A percentile compares a stretch with the other conserved stretches of the same genome.
Conservation (phyloP, 2,113 vertebrate genomes). For the Cryptotis parvus region DNA sequence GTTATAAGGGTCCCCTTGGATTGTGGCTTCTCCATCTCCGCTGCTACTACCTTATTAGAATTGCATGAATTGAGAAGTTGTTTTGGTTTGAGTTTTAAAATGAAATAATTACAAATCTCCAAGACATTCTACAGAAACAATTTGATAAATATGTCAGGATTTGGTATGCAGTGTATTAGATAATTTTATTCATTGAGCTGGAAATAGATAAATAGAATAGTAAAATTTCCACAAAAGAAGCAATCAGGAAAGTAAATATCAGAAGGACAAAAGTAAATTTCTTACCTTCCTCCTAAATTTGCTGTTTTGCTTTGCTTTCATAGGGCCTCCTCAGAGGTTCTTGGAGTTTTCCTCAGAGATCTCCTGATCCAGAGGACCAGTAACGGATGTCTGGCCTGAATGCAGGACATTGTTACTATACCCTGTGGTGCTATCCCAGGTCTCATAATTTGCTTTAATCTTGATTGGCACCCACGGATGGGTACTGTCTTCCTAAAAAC, state of each 20-base stretch:
- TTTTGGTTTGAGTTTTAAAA: conserved; percentile 47
- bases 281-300: not conserved
- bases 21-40: not conserved
- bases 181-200: conserved; percentile 10
- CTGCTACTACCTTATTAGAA: not conserved
- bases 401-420: too few relatives aligned
- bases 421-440: too few relatives aligned
- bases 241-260: not conserved
- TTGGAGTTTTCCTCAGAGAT: too few relatives aligned
- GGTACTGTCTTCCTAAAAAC: too few relatives aligned
- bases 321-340: too few relatives aligned
- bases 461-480: too few relatives aligned
- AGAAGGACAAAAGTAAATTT: not conserved
- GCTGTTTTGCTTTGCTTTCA: too few relatives aligned
- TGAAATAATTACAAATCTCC: conserved; percentile 44
- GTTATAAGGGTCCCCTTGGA: not conserved
- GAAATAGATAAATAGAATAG: conserved; percentile 53
- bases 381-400: too few relatives aligned
- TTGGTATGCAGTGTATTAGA: conserved; percentile 33
- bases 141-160: conserved; percentile 48
- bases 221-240: conserved; percentile 26
- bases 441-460: too few relatives aligned
- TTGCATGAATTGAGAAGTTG: not conserved
- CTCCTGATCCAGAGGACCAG: too few relatives aligned
- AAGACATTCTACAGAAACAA: conserved; percentile 42